Evolutionary conservation across 2,888 invertebrate species (phyloP).

Genomic region (Lasioglossum zephyrum): DNA sequence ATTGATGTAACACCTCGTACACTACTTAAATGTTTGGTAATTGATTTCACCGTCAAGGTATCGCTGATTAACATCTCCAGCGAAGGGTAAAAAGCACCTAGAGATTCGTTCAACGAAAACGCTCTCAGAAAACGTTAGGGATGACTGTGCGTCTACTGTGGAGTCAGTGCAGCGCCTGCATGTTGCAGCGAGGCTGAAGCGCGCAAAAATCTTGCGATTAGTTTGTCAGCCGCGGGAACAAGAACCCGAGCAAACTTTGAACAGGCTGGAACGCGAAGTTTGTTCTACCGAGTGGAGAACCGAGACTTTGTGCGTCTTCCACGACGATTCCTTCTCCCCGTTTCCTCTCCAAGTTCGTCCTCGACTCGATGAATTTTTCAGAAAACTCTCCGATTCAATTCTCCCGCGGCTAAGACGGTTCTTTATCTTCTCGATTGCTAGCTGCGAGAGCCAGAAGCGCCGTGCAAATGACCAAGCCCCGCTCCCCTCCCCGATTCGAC

Average conservation of each 20-base stretch:
- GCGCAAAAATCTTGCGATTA: conserved; percentile 9
- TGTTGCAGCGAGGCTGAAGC: background rate
- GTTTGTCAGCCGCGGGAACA: background rate
- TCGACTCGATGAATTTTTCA: conserved; percentile 43
- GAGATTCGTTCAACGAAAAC: background rate
- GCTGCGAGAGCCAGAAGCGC: background rate
- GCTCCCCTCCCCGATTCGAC: background rate
- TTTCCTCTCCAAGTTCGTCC: conserved; percentile 5
- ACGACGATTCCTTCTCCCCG: background rate
- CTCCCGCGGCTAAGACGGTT: background rate
- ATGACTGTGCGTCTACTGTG: background rate
- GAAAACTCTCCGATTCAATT: conserved; percentile 43
- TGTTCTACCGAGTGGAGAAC: background rate
- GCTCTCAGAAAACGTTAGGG: too few species aligned
- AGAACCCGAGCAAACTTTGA: conserved; percentile 4
- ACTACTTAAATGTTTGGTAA: too few species aligned
- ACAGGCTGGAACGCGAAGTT: conserved; percentile 21
- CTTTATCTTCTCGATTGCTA: conserved; percentile 16
- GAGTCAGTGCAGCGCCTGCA: background rate
- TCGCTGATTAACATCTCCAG: background rate
- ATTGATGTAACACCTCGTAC: too few species aligned
- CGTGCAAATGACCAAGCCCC: conserved; percentile 12
- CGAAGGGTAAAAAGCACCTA: background rate
- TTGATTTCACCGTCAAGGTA: background rate
- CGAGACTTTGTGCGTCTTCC: conserved; percentile 36